Evolutionary conservation across 2,797 vertebrate species (phyloP).

Genomic region (Halcyon smyrnensis): DNA sequence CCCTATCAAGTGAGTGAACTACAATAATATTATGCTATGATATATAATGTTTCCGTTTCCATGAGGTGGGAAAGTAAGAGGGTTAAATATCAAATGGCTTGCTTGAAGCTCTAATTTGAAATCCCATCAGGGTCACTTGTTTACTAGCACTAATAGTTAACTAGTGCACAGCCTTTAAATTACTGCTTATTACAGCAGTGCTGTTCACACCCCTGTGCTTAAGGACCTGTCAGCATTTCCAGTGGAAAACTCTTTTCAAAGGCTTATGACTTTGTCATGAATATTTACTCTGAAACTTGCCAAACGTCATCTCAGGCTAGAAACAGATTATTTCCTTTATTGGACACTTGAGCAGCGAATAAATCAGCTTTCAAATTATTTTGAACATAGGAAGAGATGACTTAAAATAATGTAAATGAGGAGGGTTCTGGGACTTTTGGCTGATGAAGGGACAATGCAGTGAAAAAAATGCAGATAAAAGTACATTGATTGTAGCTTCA

Average conservation of each 20-base stretch:
- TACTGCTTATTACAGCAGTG: slow-evolving; percentile 40
- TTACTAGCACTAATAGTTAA: slow-evolving; percentile 72
- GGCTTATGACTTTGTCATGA: slow-evolving; percentile 48
- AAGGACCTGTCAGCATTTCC: slow-evolving; percentile 69
- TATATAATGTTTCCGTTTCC: slow-evolving; percentile 7
- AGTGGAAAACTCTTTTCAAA: slow-evolving; percentile 45
- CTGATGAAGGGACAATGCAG: not conserved
- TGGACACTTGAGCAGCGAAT: not conserved
- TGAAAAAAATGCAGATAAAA: not conserved
- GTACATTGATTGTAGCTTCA: not conserved
- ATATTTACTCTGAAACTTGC: slow-evolving; percentile 45
- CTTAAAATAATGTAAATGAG: not conserved
- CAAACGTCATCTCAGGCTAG: slow-evolving; percentile 26
- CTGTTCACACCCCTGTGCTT: slow-evolving; percentile 59
- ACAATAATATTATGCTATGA: slow-evolving; percentile 26
- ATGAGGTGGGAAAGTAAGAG: slow-evolving; percentile 17
- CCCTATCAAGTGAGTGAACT: not conserved
- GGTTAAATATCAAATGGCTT: slow-evolving; percentile 55
- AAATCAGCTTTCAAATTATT: not conserved
- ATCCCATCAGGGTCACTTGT: slow-evolving; percentile 74
- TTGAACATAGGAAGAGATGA: not conserved
- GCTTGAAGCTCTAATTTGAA: slow-evolving; percentile 71
- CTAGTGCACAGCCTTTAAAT: slow-evolving; percentile 61
- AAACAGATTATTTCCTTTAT: slow-evolving; percentile 27
- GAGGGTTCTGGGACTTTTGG: not conserved